These are phyloP conservation scores for Progne subis DNA, from an alignment of 2,113 vertebrate species.

Conservation along the genomic window DNA sequence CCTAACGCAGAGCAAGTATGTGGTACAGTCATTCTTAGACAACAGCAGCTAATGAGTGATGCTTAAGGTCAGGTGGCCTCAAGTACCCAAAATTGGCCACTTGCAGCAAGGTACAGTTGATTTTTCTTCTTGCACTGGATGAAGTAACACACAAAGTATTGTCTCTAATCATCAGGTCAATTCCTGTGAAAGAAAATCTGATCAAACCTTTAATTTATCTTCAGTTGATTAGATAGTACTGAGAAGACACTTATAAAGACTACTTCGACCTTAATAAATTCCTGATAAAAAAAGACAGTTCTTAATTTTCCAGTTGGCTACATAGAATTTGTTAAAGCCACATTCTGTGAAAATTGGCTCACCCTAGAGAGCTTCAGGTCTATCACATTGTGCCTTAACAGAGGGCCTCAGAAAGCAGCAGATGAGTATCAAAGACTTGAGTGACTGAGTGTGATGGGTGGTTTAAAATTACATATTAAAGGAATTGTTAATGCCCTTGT, in stretches of 20 bases:
- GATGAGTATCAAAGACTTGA: neutral
- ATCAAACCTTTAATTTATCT: constrained; percentile 36
- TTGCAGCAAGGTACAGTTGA: neutral
- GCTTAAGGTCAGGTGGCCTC: neutral
- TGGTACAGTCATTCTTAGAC: neutral
- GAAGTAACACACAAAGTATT: neutral
- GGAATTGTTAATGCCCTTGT: neutral
- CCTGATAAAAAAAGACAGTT: neutral
- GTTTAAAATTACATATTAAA: neutral
- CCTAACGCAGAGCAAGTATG: neutral
- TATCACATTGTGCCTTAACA: neutral
- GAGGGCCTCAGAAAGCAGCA: neutral
- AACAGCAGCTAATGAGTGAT: neutral
- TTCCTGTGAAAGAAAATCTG: neutral
- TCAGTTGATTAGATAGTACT: neutral
- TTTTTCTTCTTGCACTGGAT: neutral
- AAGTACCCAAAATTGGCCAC: neutral
- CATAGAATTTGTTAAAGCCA: constrained; percentile 50
- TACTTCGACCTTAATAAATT: constrained; percentile 54
- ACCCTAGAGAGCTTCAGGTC: neutral
- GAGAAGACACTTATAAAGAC: constrained; percentile 16
- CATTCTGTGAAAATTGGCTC: constrained; percentile 35
- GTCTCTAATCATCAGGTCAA: neutral
- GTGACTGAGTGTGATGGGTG: neutral
- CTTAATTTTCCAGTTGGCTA: constrained; percentile 69